Conservation (phyloP, 2,113 vertebrate species). For the Aspiorhynchus laticeps region DNA sequence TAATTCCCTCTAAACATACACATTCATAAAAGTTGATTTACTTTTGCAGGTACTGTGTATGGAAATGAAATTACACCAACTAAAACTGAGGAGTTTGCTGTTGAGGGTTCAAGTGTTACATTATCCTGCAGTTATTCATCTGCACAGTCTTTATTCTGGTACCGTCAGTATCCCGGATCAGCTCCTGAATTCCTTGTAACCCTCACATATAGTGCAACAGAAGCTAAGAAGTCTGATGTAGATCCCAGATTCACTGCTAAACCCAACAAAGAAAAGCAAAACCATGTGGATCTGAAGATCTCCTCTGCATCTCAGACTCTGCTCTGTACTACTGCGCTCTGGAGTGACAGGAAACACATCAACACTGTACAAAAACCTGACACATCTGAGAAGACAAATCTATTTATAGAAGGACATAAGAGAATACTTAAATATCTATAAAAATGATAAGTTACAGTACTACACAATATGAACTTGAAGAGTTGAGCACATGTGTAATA, state of each 20-base stretch:
- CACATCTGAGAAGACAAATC: not conserved
- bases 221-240: not conserved
- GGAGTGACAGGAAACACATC: slow-evolving; percentile 28
- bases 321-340: slow-evolving; percentile 57
- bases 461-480: too few species aligned
- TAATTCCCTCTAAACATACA: not conserved
- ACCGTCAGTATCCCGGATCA: slow-evolving; percentile 31
- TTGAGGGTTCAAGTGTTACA: not conserved
- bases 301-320: slow-evolving; percentile 50
- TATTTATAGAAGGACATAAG: too few species aligned
- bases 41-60: not conserved
- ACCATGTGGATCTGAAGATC: slow-evolving; percentile 37
- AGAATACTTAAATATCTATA: too few species aligned
- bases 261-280: not conserved
- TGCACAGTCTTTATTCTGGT: slow-evolving; percentile 16
- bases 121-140: slow-evolving; percentile 14
- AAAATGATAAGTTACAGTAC: too few species aligned
- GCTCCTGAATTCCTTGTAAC: slow-evolving; percentile 26
- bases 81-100: not conserved
- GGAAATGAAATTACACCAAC: not conserved
- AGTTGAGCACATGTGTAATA: too few species aligned
- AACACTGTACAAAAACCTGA: slow-evolving; percentile 36
- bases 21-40: not conserved
- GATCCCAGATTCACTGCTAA: slow-evolving; percentile 22
- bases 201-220: too few species aligned